phyloP scores from a whole-genome alignment of 2,797 vertebrate genomes.

The Crypturellus tataupa region DNA sequence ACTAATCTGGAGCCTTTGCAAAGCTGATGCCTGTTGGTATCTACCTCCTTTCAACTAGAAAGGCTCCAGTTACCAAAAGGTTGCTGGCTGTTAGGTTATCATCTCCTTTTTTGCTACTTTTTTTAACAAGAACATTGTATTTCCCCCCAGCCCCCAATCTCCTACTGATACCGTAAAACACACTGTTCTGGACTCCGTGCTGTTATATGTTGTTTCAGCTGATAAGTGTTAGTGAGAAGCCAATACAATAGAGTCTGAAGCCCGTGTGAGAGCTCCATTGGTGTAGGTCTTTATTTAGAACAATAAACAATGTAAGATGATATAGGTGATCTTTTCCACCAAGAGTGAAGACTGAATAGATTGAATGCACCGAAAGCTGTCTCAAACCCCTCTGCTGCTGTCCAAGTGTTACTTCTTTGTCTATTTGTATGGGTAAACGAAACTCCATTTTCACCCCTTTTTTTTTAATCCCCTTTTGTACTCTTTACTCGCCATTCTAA shows the following conservation, averaged over 20 bases:
- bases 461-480: background rate
- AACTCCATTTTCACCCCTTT: slow-evolving; percentile 23
- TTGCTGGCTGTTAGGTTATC: background rate
- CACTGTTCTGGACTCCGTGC: background rate
- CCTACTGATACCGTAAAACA: slow-evolving; percentile 36
- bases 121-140: background rate
- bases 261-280: slow-evolving; percentile 26
- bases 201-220: slow-evolving; percentile 48
- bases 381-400: slow-evolving; percentile 36
- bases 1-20: background rate
- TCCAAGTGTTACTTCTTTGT: slow-evolving; percentile 52
- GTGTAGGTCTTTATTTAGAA: slow-evolving; percentile 48
- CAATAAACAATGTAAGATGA: slow-evolving; percentile 35
- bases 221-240: slow-evolving; percentile 49
- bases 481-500: slow-evolving; percentile 39
- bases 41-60: background rate
- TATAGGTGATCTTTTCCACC: slow-evolving; percentile 42
- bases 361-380: slow-evolving; percentile 25
- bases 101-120: background rate
- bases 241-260: slow-evolving; percentile 29
- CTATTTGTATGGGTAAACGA: background rate
- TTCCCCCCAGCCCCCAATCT: background rate
- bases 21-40: background rate
- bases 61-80: background rate
- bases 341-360: background rate